Evolutionary conservation across 2,797 vertebrate genomes (phyloP), one percentile per base, ranked within the genome.

Genomic region (Hybognathus amarus): DNA sequence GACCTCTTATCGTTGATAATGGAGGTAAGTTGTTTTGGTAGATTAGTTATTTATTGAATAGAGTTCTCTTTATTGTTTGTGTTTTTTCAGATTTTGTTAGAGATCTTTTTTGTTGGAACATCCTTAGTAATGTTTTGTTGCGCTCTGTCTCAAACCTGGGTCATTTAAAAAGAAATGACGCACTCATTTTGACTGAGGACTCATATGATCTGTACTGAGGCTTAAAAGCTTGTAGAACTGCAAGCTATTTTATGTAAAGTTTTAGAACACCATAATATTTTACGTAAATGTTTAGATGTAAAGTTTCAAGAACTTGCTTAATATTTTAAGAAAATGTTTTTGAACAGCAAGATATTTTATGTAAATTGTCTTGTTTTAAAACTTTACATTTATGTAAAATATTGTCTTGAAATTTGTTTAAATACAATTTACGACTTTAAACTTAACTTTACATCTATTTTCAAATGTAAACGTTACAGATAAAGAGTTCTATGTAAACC

Each of bases 1-100:
- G 9, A 88, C 89, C 77, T 79, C 64, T 84, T 68, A 82, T 79
- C 92, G 50, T 82, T 89, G 77, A 86, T 22, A 33, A 95, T 94
- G 93, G 94, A 95, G 94, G 94, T 94, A 89, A 91, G 90, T 91
- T 83, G 15, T 68, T 36, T 69, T 75, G 42, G 2, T 74, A 61
- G 24, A 22, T 45, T 69, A 74, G 59, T 50, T 13, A 30, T 54
- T n/a, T 15, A 38, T 56, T 9, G 12, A 13, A 20, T 67, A 50
- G 36, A 20, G 30, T 36, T 68, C 5, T 76, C 8, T 83, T 33
- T 67, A 6, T 79, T 13, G 52, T 59, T 52, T 77, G 1, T 83
- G 85, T 91, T 87, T 30, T 40, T 45, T 36, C 36, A n/a, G 20
- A 66, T 54, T 54, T 66, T 6, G 5, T 42, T 61, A 40, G 36